Conservation (phyloP, 2,888 invertebrate species). For the Trissolcus japonicus region DNA sequence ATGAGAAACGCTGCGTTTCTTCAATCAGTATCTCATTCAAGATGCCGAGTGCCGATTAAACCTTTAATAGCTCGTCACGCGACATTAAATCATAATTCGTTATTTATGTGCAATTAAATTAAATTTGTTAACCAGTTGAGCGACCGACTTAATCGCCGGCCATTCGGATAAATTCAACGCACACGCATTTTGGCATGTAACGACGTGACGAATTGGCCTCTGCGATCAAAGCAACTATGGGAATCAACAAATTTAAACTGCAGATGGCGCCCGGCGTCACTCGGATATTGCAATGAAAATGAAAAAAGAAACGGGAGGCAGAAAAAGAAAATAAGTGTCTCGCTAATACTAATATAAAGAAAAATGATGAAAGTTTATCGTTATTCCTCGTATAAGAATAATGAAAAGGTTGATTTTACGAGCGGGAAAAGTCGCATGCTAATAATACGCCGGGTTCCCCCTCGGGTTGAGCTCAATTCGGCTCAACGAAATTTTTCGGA, state of each 20-base stretch:
- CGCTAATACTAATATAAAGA: neutral
- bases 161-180: neutral
- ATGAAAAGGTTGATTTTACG: conserved; percentile 19
- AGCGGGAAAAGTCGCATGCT: conserved; percentile 34
- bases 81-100: conserved; percentile 47
- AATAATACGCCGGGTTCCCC: conserved; percentile 25
- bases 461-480: conserved; percentile 28
- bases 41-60: conserved; percentile 39
- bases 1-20: conserved; percentile 42
- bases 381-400: neutral
- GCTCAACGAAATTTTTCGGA: conserved; percentile 36
- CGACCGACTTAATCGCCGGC: conserved; percentile 13
- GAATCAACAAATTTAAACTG: no score
- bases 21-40: conserved; percentile 35
- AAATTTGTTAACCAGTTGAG: conserved; percentile 33
- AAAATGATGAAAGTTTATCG: conserved; percentile 3
- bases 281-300: no score
- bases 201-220: neutral
- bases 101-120: conserved; percentile 42
- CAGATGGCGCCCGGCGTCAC: no score
- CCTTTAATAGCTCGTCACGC: conserved; percentile 36
- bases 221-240: neutral
- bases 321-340: conserved; percentile 11
- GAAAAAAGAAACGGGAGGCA: neutral
- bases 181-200: neutral